Percentiles rank a stretch among this genome's conserved stretches.
Conservation (phyloP, 2,797 vertebrate genomes). For the Rhabdophis nuchalis region DNA sequence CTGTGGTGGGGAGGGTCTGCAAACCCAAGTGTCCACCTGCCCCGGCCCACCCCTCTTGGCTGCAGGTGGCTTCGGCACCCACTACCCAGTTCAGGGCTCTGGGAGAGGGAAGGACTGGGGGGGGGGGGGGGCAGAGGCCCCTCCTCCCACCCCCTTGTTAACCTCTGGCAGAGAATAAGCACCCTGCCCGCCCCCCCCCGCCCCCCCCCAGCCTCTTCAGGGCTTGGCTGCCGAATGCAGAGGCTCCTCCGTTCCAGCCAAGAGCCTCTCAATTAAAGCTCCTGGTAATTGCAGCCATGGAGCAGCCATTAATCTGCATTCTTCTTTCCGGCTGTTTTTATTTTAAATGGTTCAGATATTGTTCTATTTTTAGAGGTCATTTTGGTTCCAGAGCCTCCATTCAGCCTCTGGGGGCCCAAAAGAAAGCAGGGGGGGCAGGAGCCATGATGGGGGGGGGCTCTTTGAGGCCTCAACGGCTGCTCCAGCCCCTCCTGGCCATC, state of each 20-base stretch:
- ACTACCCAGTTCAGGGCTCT: background rate
- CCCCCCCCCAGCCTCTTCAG: background rate
- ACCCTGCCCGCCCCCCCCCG: too few relatives aligned
- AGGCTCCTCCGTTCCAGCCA: background rate
- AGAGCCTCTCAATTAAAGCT: background rate
- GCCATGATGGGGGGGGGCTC: background rate
- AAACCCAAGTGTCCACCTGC: background rate
- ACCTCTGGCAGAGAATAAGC: background rate
- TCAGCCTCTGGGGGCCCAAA: background rate
- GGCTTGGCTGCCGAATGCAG: background rate
- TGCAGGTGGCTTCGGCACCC: background rate
- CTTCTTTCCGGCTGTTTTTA: background rate
- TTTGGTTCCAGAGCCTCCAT: background rate
- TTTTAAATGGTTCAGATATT: background rate
- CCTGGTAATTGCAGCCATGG: background rate
- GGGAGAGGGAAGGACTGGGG: background rate
- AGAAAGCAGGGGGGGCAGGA: background rate
- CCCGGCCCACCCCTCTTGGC: background rate
- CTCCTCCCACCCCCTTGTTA: background rate
- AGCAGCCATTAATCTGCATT: background rate
- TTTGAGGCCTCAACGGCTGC: background rate
- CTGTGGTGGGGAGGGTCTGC: background rate
- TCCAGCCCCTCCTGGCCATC: background rate
- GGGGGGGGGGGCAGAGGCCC: background rate
- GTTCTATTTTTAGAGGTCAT: background rate